Conservation (phyloP, 2,113 vertebrate species). For the Kryptolebias marmoratus region DNA sequence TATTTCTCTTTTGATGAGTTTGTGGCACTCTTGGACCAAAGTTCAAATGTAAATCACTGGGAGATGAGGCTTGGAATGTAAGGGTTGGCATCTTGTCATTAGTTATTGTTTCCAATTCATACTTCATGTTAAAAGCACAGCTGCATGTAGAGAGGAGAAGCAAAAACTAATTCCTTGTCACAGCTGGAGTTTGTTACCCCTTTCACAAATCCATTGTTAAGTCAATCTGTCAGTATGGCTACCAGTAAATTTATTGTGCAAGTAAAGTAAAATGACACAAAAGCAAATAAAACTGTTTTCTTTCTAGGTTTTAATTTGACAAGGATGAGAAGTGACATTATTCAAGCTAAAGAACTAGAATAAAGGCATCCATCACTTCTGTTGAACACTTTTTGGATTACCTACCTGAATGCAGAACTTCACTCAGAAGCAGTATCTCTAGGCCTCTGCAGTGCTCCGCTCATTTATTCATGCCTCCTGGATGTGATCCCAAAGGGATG, state of each 20-base stretch:
- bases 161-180: background rate
- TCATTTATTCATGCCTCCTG: constrained; percentile 52
- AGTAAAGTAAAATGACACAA: no score
- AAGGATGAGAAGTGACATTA: no score
- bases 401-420: constrained; percentile 39
- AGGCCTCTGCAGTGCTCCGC: constrained; percentile 37
- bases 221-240: background rate
- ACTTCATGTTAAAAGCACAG: constrained; percentile 8
- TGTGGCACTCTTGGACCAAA: constrained; percentile 15
- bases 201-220: background rate
- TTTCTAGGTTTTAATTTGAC: no score
- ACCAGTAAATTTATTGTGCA: no score
- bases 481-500: constrained; percentile 27
- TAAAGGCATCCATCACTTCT: no score
- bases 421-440: constrained; percentile 49
- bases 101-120: constrained; percentile 24
- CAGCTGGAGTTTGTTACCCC: background rate
- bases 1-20: constrained; percentile 23
- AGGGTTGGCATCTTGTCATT: constrained; percentile 33
- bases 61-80: constrained; percentile 27
- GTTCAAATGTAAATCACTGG: constrained; percentile 23
- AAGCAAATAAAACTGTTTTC: background rate
- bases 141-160: background rate
- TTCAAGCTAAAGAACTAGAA: no score
- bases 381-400: background rate